These are phyloP conservation scores for Smittia aterrima DNA, from an alignment of 2,888 invertebrate species.

Conservation along the genomic window DNA sequence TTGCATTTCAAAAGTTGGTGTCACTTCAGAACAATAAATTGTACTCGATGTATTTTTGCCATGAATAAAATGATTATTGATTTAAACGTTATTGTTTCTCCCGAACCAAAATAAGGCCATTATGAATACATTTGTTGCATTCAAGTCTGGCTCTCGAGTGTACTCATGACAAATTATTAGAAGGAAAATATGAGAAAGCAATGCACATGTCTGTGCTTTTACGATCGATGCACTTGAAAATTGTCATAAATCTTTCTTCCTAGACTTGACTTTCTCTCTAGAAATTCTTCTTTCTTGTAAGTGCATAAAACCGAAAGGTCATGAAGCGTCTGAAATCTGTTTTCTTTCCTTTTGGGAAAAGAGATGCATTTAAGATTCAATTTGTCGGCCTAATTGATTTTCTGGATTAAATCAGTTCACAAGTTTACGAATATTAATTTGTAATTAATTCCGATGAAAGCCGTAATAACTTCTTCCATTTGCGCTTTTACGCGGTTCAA, in stretches of 20 bases:
- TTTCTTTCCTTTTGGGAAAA: not conserved
- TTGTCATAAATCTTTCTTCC: constrained; percentile 28
- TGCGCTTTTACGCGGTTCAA: constrained; percentile 23
- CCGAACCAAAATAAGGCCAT: too few species aligned
- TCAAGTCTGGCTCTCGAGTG: constrained; percentile 34
- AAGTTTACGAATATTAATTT: constrained; percentile 21
- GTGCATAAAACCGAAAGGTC: constrained; percentile 32
- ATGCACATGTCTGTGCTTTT: constrained; percentile 12
- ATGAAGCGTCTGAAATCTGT: constrained; percentile 24
- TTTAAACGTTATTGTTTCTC: too few species aligned
- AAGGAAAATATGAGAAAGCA: constrained; percentile 5
- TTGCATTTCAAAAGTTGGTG: too few species aligned
- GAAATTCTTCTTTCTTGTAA: not conserved
- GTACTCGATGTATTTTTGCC: too few species aligned
- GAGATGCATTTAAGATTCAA: not conserved
- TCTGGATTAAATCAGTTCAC: constrained; percentile 29
- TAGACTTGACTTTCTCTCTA: not conserved
- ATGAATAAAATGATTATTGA: too few species aligned
- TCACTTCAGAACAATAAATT: too few species aligned
- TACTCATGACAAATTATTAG: constrained; percentile 36
- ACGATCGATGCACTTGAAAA: constrained; percentile 34
- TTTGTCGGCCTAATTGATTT: constrained; percentile 19
- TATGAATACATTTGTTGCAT: too few species aligned
- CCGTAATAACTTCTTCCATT: constrained; percentile 14
- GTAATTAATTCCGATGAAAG: constrained; percentile 1